Evolutionary conservation across 1,140 invertebrate genomes (phyloP).

Genomic region (Trichogramma pretiosum): DNA sequence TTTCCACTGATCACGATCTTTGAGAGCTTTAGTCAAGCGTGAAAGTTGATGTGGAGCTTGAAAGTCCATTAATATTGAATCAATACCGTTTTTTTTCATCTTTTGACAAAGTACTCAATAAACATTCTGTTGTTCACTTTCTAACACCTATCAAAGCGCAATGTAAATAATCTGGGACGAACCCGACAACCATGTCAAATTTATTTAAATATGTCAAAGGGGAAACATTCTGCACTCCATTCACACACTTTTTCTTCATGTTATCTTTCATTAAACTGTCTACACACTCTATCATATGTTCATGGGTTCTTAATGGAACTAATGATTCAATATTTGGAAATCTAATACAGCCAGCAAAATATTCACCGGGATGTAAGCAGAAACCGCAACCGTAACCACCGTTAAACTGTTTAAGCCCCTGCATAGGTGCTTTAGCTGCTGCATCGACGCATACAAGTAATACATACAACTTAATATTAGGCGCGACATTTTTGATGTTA

Average conservation of each 20-base stretch:
- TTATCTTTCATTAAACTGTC: neutral
- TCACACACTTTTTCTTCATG: constrained; percentile 3
- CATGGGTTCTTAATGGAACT: neutral
- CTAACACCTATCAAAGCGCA: neutral
- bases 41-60: neutral
- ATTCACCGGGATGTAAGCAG: constrained; percentile 3
- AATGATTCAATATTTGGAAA: neutral
- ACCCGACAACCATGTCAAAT: neutral
- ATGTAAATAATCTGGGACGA: constrained; percentile 3
- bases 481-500: neutral
- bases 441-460: neutral
- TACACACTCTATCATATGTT: neutral
- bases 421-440: neutral
- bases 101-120: neutral
- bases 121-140: neutral
- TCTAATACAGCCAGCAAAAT: neutral
- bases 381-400: neutral
- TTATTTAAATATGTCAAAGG: neutral
- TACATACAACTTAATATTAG: neutral
- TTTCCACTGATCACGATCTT: neutral
- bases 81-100: neutral
- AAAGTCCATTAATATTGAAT: neutral
- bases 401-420: neutral
- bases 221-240: neutral
- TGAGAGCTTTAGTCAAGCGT: neutral